Evolutionary conservation across 1,140 invertebrate species (phyloP), one percentile per base, ranked within the genome.

Genomic region (Euglossa dilemma): DNA sequence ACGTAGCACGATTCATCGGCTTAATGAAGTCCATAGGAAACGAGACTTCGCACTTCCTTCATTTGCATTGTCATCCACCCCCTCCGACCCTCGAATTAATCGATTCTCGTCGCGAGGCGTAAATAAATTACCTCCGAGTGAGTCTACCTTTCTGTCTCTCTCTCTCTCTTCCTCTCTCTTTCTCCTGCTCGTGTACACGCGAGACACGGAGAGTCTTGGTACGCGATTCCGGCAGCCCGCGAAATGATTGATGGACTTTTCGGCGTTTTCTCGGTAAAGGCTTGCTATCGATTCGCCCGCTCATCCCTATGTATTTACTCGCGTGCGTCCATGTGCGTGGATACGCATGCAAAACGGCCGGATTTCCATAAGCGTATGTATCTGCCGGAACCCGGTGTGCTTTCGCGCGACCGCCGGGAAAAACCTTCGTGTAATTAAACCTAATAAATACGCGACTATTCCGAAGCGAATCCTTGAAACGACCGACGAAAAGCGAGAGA

Each of bases 161-260:
- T 69, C 59, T 50, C 61, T 66, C 36, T 14, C 12, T 18, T 6
- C 7, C 12, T 4, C 20, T 47, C 45, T 69, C 18, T 18, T 43
- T 54, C 12, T 7, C 47, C 1, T 54, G 25, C 52, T 36, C 25
- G 36, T 56, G 66, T 67, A 69, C 54, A 59, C 52, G 54, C 8
- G 56, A 28, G 28, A 61, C 80, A 67, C 50, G 50, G 43, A 47
- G 45, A 54, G 28, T 11, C 50, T 47, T 54, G 69, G 72, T 79
- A 84, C 63, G 20, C 63, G 54, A 85, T 81, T 82, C 64, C 77
- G 54, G 43, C 52, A 64, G 73, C 80, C 63, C 64, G 75, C 54
- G 74, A 86, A 85, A 91, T 90, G 89, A 91, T 91, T 87, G 89
- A 91, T 91, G 88, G 88, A 86, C 83, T 84, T 83, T 89, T 87